Conservation (phyloP, 1,140 invertebrate species). For the Drosophila watanabei region DNA sequence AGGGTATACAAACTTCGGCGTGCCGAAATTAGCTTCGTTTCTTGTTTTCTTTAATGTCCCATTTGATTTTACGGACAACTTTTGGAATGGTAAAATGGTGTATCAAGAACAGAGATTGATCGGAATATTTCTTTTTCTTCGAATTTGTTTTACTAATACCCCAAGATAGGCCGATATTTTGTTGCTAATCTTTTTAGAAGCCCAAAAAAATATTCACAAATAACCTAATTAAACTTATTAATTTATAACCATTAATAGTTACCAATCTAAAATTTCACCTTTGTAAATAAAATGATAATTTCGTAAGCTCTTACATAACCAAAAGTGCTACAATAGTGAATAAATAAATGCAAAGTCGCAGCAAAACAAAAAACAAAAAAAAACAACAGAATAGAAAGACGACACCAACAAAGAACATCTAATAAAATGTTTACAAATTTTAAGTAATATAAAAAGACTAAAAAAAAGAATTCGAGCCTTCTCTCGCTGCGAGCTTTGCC, state of each 20-base stretch:
- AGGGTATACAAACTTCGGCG: no score
- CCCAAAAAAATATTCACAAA: neutral
- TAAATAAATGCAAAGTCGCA: constrained; percentile 1
- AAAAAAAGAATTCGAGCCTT: neutral
- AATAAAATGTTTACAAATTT: constrained; percentile 19
- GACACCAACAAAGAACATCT: constrained; percentile 11
- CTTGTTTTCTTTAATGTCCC: no score
- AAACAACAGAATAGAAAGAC: constrained; percentile 14
- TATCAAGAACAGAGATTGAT: no score
- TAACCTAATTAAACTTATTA: no score
- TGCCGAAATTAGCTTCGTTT: no score
- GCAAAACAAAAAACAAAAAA: neutral
- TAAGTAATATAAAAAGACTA: neutral
- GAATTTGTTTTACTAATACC: no score
- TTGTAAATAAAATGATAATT: neutral
- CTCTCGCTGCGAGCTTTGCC: neutral
- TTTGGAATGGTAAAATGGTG: no score
- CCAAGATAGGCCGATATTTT: neutral
- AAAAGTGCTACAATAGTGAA: neutral
- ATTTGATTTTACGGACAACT: no score
- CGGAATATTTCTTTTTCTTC: no score
- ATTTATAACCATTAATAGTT: no score
- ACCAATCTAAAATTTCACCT: neutral
- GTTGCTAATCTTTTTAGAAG: neutral
- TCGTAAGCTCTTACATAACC: constrained; percentile 1